Evolutionary conservation across 2,797 vertebrate species (phyloP).

Genomic region (Hirundo rustica): DNA sequence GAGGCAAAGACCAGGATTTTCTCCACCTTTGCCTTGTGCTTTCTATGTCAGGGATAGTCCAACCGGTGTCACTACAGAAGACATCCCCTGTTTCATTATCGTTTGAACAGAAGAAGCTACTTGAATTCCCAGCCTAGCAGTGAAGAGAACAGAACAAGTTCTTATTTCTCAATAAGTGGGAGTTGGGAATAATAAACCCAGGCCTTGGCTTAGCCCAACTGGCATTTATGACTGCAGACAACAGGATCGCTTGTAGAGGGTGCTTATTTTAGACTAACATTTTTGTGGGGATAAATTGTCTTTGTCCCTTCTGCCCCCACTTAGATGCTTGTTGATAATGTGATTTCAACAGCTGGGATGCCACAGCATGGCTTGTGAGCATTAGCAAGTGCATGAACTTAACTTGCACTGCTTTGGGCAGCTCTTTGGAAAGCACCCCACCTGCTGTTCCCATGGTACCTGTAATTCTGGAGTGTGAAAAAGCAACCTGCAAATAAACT

Average conservation of each 20-base stretch:
- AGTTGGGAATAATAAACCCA: constrained; percentile 2
- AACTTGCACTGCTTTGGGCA: neutral
- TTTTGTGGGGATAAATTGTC: neutral
- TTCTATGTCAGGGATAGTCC: neutral
- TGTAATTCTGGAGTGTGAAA: neutral
- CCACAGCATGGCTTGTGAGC: neutral
- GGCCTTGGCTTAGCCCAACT: neutral
- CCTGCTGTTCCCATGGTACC: neutral
- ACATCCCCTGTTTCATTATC: neutral
- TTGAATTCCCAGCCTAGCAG: neutral
- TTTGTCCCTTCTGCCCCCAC: constrained; percentile 20
- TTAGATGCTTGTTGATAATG: neutral
- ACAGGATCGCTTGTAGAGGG: neutral
- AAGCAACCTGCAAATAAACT: neutral
- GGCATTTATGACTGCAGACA: neutral
- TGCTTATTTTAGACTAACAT: constrained; percentile 34
- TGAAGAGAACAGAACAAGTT: neutral
- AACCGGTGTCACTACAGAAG: neutral
- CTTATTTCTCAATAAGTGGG: neutral
- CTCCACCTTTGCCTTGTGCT: neutral
- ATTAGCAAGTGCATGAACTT: rapidly evolving
- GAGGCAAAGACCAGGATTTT: neutral
- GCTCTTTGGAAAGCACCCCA: neutral
- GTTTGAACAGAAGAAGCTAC: neutral
- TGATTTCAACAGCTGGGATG: neutral